A percentile compares a stretch with the other conserved stretches of the same genome.
phyloP scores from a whole-genome alignment of 2,113 vertebrate species.

The Pandion haliaetus region DNA sequence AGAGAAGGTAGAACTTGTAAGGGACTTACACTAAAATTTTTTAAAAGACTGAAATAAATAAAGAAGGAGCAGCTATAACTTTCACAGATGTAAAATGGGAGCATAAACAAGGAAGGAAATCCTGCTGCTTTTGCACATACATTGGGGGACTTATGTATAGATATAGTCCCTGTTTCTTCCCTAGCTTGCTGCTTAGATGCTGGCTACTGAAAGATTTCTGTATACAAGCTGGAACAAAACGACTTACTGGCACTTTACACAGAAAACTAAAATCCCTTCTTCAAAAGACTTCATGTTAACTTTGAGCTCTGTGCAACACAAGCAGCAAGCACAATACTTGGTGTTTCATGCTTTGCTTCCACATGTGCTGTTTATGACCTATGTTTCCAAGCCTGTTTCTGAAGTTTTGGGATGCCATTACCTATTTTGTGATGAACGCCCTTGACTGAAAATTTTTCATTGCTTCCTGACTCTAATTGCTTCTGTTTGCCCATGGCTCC shows the following conservation, averaged over 20 bases:
- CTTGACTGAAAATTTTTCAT: not conserved
- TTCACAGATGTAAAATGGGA: not conserved
- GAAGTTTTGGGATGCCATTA: not conserved
- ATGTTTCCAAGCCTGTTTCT: not conserved
- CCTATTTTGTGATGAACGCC: not conserved
- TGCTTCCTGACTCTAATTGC: not conserved
- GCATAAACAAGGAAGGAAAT: not conserved
- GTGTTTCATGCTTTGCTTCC: not conserved
- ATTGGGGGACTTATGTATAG: accelerated
- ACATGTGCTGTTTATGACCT: no score
- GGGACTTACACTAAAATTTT: not conserved
- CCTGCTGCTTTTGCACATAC: not conserved
- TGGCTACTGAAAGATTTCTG: not conserved
- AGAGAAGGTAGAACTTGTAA: not conserved
- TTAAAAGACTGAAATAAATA: not conserved
- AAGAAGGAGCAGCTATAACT: not conserved
- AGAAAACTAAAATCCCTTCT: not conserved
- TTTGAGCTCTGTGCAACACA: not conserved
- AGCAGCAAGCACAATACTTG: not conserved
- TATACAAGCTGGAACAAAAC: not conserved
- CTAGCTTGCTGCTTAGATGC: not conserved
- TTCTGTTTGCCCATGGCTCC: not conserved
- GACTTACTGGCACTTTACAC: not conserved
- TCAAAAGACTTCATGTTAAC: not conserved
- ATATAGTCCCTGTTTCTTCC: not conserved